Percentiles rank a stretch among this genome's conserved stretches.
Evolutionary conservation across 35 echinoderm and acorn worm genomes (phyloP).

Genomic region (Strongylocentrotus purpuratus): DNA sequence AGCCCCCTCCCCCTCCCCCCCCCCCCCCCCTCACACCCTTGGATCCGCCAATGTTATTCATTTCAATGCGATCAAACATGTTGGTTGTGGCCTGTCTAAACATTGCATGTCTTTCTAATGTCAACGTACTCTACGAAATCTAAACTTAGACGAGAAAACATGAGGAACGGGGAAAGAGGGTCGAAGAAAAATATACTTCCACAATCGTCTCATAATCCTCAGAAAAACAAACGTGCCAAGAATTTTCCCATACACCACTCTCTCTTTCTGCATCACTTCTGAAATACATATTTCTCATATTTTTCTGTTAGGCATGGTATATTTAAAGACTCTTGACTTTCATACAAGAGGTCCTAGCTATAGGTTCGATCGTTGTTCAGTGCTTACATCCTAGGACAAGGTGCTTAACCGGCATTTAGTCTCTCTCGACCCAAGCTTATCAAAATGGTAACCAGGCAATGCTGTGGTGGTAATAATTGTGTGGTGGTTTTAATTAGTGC

Average conservation of each 20-base stretch:
- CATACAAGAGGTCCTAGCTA: too few species aligned
- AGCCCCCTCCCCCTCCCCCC: too few species aligned
- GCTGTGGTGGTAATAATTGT: too few species aligned
- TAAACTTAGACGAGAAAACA: neutral
- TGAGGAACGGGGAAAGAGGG: neutral
- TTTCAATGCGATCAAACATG: neutral
- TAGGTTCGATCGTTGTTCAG: too few species aligned
- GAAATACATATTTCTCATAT: neutral
- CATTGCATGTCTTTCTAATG: neutral
- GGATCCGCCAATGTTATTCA: neutral
- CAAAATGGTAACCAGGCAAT: too few species aligned
- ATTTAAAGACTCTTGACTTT: neutral
- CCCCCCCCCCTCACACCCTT: too few species aligned
- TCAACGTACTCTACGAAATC: neutral
- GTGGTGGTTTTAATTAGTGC: too few species aligned
- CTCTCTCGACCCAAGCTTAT: too few species aligned
- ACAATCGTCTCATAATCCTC: neutral
- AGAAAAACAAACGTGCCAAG: neutral
- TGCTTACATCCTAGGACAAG: too few species aligned
- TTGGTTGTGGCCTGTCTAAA: neutral
- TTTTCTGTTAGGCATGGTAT: neutral
- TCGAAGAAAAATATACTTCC: neutral
- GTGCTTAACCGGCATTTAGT: too few species aligned
- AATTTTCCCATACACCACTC: neutral
- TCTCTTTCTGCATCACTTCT: neutral